These are phyloP conservation scores for Acanthornis magna DNA, from an alignment of 2,797 vertebrate genomes.

Conservation along the genomic window DNA sequence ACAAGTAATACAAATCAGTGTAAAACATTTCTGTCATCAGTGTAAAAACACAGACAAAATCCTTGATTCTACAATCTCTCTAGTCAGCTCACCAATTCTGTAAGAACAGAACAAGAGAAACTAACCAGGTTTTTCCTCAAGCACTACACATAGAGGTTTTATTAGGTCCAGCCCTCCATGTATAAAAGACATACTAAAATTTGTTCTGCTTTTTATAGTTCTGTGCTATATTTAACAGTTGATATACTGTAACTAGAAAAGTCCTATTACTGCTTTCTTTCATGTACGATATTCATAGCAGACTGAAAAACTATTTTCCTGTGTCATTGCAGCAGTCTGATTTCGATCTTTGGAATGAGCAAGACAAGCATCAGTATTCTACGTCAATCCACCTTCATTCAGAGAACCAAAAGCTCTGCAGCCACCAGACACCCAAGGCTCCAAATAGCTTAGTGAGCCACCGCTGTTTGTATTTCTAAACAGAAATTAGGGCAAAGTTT, in stretches of 20 bases:
- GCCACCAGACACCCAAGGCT: neutral
- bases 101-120: neutral
- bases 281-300: neutral
- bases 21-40: neutral
- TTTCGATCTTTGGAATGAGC: neutral
- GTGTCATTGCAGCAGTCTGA: neutral
- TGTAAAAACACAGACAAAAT: neutral
- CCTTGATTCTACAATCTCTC: neutral
- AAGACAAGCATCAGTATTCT: neutral
- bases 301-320: neutral
- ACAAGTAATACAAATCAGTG: neutral
- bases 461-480: neutral
- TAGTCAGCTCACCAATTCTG: neutral
- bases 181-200: neutral
- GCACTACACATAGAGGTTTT: neutral
- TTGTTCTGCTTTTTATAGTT: neutral
- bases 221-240: slow-evolving; percentile 20
- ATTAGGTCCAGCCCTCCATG: neutral
- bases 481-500: neutral
- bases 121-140: neutral
- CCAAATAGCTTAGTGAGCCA: neutral
- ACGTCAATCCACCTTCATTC: accelerated
- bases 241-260: neutral
- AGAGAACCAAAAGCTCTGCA: neutral
- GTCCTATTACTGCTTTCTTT: neutral